Percentiles rank a stretch among this genome's conserved stretches.
Conservation (phyloP, 2,888 invertebrate species). For the Caenorhabditis sp. region DNA sequence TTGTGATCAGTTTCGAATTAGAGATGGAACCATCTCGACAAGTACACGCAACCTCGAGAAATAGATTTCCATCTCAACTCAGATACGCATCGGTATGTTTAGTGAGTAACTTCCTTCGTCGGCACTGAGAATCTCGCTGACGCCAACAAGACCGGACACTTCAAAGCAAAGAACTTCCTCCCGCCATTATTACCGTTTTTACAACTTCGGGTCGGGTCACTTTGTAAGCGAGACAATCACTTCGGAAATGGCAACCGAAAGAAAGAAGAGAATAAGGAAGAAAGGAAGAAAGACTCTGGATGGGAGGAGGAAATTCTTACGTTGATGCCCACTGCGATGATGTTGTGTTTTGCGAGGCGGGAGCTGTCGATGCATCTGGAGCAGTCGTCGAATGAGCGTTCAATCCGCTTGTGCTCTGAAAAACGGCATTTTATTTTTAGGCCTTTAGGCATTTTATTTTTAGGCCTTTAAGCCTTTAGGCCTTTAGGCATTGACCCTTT, state of each 20-base stretch:
- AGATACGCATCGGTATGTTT: slow-evolving; percentile 8
- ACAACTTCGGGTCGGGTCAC: slow-evolving; percentile 6
- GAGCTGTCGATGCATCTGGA: slow-evolving; percentile 88
- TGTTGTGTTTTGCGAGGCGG: slow-evolving; percentile 88
- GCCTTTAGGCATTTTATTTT: no score
- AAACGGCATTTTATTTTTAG: slow-evolving; percentile 30
- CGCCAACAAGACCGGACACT: background rate
- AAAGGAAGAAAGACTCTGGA: background rate
- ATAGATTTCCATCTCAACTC: slow-evolving; percentile 8
- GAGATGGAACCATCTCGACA: background rate
- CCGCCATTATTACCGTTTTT: no score
- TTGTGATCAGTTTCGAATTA: slow-evolving; percentile 28
- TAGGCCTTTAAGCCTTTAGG: no score
- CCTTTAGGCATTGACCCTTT: no score
- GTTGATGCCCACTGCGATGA: slow-evolving; percentile 87
- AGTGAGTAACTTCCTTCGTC: no score
- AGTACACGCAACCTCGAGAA: slow-evolving; percentile 10
- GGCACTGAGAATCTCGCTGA: slow-evolving; percentile 13
- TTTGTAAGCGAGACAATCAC: background rate
- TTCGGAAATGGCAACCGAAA: background rate
- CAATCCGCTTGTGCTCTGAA: slow-evolving; percentile 85
- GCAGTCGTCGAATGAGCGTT: slow-evolving; percentile 87
- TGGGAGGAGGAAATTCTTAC: no score
- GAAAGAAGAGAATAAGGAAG: background rate
- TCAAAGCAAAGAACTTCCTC: background rate